Evolutionary conservation across 2,888 invertebrate species (phyloP), one percentile per base, ranked within the genome.

Genomic region (Heteromurus nitidus): DNA sequence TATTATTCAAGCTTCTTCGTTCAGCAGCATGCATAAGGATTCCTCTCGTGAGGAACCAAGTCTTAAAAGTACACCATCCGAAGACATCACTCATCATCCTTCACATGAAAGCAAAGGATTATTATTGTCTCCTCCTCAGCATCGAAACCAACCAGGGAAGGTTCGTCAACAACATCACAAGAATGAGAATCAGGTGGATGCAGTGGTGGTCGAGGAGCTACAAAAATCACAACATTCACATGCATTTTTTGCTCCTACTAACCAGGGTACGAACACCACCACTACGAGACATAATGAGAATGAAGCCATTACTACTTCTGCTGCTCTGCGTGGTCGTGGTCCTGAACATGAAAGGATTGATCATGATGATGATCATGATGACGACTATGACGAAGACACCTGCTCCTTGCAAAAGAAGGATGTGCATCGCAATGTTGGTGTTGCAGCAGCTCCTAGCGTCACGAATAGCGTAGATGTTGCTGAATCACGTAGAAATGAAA

Each of bases 391-490:
- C 28, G 47, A 79, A 79, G 79, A 80, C 80, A 80, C 72, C n/a
- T n/a, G n/a, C n/a, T n/a, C n/a, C 73, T 80, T 72, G 80, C 80
- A 67, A 72, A 72, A 70, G 69, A 55, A 80, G 44, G 67, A 47
- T 64, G 64, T 28, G 18, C 16, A 64, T 2, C 31, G 2, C 3
- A 47, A 60, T 67, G 68, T 26, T 50, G 26, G 64, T 42, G 64
- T 55, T 13, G 30, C 62, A 31, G 16, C 72, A 47, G 13, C 50
- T 18, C 1, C 30, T 24, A 36, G 30, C 18, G 30, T 11, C 20
- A 58, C 60, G 20, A 36, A 36, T 13, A 20, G 9, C 5, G 30
- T 24, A 65, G n/a, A 36, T 80, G 67, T 60, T 67, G 55, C 72
- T 80, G 80, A 72, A 72, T 70, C 70, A 65, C 50, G 62, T 80